Conservation (phyloP, 2,113 vertebrate genomes). For the Bambusicola thoracicus region DNA sequence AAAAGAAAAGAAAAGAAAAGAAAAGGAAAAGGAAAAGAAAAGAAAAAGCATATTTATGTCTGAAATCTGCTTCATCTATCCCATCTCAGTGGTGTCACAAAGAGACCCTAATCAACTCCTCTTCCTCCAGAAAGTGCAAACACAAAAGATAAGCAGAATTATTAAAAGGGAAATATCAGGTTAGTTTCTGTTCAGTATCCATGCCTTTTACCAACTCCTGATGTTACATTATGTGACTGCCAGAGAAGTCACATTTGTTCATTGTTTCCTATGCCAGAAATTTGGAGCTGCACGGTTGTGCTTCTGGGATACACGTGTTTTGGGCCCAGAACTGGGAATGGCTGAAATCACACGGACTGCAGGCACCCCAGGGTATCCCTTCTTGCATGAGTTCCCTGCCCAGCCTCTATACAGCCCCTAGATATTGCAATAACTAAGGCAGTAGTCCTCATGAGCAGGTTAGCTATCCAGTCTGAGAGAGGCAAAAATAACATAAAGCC, state of each 20-base stretch:
- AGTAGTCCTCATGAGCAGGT: background rate
- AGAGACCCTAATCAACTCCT: background rate
- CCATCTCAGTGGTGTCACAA: background rate
- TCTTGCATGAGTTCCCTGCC: background rate
- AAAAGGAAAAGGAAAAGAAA: accelerated
- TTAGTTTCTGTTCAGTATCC: background rate
- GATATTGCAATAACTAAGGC: background rate
- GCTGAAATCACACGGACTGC: background rate
- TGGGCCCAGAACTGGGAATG: background rate
- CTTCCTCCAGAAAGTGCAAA: background rate
- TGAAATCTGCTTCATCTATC: background rate
- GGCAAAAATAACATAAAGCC: background rate
- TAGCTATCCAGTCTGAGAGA: background rate
- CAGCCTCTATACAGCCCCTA: background rate
- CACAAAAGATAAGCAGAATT: background rate
- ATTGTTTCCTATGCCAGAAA: background rate
- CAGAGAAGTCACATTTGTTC: background rate
- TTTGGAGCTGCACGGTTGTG: background rate
- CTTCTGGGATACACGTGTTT: background rate
- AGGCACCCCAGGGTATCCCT: background rate
- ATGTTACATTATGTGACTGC: background rate
- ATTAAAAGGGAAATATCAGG: background rate
- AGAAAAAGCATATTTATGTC: background rate
- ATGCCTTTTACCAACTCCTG: background rate
- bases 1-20: accelerated